These are phyloP conservation scores for Spilosoma lubricipeda DNA, from an alignment of 2,888 invertebrate species.

Conservation along the genomic window DNA sequence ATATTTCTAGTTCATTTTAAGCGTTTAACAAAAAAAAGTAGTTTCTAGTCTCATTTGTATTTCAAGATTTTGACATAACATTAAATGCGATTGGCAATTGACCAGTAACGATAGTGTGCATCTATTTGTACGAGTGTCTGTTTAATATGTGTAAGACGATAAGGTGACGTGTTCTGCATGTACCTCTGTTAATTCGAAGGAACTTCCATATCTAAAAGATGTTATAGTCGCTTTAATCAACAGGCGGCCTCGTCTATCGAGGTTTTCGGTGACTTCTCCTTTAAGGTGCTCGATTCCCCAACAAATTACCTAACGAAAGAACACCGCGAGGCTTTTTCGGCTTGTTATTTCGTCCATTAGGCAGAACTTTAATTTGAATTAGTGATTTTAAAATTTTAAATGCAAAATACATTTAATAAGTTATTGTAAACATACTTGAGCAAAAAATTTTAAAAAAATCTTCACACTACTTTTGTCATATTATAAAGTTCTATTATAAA, in stretches of 20 bases:
- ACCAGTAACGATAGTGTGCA: neutral
- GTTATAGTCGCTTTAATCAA: neutral
- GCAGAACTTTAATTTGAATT: neutral
- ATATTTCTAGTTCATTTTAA: too few species aligned
- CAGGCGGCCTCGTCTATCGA: neutral
- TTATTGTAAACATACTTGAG: too few species aligned
- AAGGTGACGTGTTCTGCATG: neutral
- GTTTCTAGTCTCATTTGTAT: neutral
- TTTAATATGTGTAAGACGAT: neutral
- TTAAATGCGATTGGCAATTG: neutral
- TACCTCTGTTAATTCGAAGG: neutral
- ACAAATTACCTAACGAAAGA: too few species aligned
- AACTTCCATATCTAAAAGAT: neutral
- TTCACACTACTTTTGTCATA: neutral
- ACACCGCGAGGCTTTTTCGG: too few species aligned
- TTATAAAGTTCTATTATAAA: neutral
- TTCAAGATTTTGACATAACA: neutral
- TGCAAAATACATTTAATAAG: neutral
- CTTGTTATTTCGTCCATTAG: neutral
- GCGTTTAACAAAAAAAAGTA: too few species aligned
- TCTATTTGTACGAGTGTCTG: neutral
- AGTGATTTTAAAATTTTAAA: neutral
- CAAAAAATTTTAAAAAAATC: neutral
- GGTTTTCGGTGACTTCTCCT: neutral
- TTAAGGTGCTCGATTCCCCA: too few species aligned